These are phyloP conservation scores for Conops quadrifasciatus DNA, from an alignment of 2,888 invertebrate species.

Conservation along the genomic window DNA sequence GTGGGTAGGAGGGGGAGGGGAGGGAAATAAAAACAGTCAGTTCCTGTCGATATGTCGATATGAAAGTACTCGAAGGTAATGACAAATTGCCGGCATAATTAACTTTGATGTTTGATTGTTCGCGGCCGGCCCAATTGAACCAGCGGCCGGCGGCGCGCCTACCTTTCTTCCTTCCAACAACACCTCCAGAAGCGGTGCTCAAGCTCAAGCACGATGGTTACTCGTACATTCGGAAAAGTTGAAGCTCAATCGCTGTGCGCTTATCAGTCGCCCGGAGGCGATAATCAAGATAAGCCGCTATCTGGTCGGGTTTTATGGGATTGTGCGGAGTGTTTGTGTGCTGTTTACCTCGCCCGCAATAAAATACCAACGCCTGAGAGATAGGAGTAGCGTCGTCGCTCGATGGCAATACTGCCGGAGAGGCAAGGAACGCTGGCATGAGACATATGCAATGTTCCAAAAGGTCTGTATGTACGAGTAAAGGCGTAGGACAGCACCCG, in stretches of 20 bases:
- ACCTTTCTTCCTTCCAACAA: conserved; percentile 7
- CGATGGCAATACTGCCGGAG: too few relatives aligned
- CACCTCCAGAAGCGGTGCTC: conserved; percentile 39
- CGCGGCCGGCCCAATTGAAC: conserved; percentile 59
- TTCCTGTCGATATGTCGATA: conserved; percentile 39
- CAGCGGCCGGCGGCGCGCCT: conserved; percentile 54
- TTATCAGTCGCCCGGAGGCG: conserved; percentile 39
- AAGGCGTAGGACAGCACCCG: not conserved
- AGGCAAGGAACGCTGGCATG: too few relatives aligned
- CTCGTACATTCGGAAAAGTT: conserved; percentile 14
- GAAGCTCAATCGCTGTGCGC: conserved; percentile 24
- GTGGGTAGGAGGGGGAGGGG: not conserved
- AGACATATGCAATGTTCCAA: too few relatives aligned
- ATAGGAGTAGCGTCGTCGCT: not conserved
- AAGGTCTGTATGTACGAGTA: too few relatives aligned
- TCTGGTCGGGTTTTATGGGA: conserved; percentile 39
- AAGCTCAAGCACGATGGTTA: conserved; percentile 10
- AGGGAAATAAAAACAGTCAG: conserved; percentile 1
- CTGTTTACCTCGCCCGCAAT: conserved; percentile 32
- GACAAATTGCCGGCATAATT: conserved; percentile 64
- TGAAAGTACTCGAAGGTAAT: conserved; percentile 56
- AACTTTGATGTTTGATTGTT: conserved; percentile 63
- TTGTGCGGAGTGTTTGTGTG: conserved; percentile 1
- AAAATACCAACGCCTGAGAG: conserved; percentile 30
- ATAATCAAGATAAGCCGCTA: conserved; percentile 44